Conservation (phyloP, 2,888 invertebrate genomes). For the Liopterus haemorrhoidalis region DNA sequence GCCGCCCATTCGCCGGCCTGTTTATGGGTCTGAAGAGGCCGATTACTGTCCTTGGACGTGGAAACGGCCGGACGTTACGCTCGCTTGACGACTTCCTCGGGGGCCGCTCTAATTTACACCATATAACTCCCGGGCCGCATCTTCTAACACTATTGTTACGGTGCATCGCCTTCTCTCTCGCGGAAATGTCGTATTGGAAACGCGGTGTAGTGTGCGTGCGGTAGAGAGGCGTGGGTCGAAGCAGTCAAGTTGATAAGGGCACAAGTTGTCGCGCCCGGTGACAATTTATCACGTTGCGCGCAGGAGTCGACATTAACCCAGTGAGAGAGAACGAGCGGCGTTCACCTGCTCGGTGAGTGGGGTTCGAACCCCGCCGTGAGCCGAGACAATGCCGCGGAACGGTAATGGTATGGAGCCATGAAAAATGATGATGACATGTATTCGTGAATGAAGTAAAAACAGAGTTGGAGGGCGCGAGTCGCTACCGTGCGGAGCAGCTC, state of each 20-base stretch:
- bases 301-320: constrained; percentile 44
- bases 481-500: too few relatives aligned
- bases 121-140: background rate
- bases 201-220: too few relatives aligned
- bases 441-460: constrained; percentile 42
- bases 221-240: too few relatives aligned
- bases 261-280: too few relatives aligned
- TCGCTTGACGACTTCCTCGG: constrained; percentile 6
- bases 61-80: constrained; percentile 42
- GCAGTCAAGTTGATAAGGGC: too few relatives aligned
- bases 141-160: too few relatives aligned
- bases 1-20: constrained; percentile 44
- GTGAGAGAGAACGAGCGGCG: constrained; percentile 45
- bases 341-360: too few relatives aligned
- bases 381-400: constrained; percentile 45
- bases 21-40: constrained; percentile 47
- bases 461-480: too few relatives aligned
- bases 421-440: constrained; percentile 47
- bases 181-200: too few relatives aligned
- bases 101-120: background rate
- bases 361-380: too few relatives aligned
- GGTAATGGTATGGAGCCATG: constrained; percentile 45
- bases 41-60: constrained; percentile 44
- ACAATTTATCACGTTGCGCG: constrained; percentile 47
- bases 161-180: too few relatives aligned